Percentiles rank a stretch among this genome's conserved stretches.
Evolutionary conservation across 2,113 vertebrate genomes (phyloP).

Genomic region (Corydoras sp.): DNA sequence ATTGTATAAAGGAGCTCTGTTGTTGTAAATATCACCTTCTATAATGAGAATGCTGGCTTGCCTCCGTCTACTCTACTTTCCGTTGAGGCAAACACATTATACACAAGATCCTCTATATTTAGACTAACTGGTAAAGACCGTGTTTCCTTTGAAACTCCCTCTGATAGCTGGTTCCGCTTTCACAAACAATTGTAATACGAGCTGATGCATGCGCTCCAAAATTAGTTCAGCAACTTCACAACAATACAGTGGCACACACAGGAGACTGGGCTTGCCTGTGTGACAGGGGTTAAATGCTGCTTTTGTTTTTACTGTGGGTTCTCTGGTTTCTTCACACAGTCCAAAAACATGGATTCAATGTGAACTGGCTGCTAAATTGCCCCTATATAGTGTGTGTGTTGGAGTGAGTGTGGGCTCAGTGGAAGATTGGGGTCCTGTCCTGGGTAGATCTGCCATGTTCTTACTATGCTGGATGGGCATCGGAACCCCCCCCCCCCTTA

Average conservation of each 20-base stretch:
- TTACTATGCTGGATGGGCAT: too few relatives aligned
- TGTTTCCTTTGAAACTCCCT: constrained; percentile 33
- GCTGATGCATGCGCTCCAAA: constrained; percentile 5
- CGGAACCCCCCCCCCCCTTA: too few relatives aligned
- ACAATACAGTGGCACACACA: constrained; percentile 24
- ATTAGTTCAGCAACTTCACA: constrained; percentile 5
- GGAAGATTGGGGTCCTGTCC: too few relatives aligned
- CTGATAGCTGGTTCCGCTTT: constrained; percentile 23
- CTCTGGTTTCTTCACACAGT: too few relatives aligned
- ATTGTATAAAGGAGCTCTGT: too few relatives aligned
- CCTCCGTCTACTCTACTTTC: background rate
- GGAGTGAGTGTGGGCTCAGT: too few relatives aligned
- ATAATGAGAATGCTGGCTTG: background rate
- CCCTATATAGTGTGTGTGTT: too few relatives aligned
- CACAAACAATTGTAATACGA: constrained; percentile 15
- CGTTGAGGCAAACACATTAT: background rate
- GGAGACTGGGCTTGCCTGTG: constrained; percentile 9
- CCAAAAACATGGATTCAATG: too few relatives aligned
- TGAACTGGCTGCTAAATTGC: too few relatives aligned
- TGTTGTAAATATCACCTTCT: too few relatives aligned
- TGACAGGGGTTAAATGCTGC: constrained; percentile 18
- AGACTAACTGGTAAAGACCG: constrained; percentile 4
- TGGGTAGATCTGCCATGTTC: too few relatives aligned
- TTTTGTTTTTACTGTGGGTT: constrained; percentile 5
- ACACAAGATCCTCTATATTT: constrained; percentile 28